Evolutionary conservation across 2,113 vertebrate species (phyloP).

Genomic region (Acinonyx jubatus): DNA sequence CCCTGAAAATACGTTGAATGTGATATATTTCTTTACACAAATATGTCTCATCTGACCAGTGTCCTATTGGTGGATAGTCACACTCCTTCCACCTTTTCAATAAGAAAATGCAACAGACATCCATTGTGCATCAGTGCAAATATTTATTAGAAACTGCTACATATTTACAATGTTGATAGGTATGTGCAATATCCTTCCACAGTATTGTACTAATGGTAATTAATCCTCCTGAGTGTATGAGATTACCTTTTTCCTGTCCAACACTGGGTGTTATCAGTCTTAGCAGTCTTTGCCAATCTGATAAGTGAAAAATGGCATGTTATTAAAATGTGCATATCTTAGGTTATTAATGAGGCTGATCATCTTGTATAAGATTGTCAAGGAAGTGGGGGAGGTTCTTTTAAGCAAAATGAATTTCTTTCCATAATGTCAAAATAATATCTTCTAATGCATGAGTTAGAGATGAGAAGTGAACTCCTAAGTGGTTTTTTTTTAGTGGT

Average conservation of each 20-base stretch:
- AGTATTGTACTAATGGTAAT: background rate
- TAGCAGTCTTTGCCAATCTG: background rate
- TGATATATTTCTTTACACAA: background rate
- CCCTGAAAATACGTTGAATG: background rate
- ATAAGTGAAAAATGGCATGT: background rate
- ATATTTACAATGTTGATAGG: background rate
- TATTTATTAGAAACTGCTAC: background rate
- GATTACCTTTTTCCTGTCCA: background rate
- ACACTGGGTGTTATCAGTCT: background rate
- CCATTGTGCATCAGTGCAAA: background rate
- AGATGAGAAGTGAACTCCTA: background rate
- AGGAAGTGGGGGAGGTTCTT: background rate
- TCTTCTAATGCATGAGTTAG: background rate
- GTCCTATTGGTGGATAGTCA: background rate
- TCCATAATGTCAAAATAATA: background rate
- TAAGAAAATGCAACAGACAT: background rate
- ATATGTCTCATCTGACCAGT: background rate
- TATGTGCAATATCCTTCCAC: background rate
- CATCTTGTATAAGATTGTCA: background rate
- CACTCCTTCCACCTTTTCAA: background rate
- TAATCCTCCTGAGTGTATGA: background rate
- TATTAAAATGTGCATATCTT: slow-evolving; percentile 24
- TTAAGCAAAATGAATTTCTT: background rate
- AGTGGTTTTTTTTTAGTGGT: background rate
- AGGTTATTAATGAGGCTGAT: background rate